phyloP scores from a whole-genome alignment of 2,797 vertebrate genomes.

The Spea hammondii region DNA sequence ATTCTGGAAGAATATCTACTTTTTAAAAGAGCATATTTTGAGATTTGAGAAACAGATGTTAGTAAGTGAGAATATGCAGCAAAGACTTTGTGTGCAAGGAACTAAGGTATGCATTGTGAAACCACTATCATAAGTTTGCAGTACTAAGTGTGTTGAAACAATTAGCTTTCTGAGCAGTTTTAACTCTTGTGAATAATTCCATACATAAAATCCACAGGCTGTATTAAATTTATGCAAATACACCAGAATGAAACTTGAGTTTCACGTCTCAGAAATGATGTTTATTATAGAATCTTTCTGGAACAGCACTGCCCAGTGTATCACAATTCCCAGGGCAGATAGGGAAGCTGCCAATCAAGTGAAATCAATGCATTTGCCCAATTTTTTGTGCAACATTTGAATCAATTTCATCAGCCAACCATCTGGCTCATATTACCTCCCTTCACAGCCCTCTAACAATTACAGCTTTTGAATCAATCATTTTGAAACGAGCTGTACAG shows the following conservation, averaged over 20 bases:
- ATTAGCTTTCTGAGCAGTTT: background rate
- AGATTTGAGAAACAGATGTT: conserved; percentile 27
- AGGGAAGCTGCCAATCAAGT: conserved; percentile 47
- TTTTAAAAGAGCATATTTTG: conserved; percentile 3
- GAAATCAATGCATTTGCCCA: conserved; percentile 47
- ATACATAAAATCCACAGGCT: conserved; percentile 18
- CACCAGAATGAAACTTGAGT: conserved; percentile 24
- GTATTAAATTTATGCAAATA: conserved; percentile 34
- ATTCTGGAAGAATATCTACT: conserved; percentile 1
- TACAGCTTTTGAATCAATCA: conserved; percentile 54
- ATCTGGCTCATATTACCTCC: conserved; percentile 62
- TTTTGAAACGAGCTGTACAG: conserved; percentile 50
- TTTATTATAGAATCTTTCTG: conserved; percentile 19
- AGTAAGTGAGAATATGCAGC: conserved; percentile 6
- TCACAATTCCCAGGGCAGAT: conserved; percentile 27
- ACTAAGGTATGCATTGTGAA: conserved; percentile 9
- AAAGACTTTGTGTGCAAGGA: background rate
- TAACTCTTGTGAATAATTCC: conserved; percentile 18
- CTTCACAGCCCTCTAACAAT: conserved; percentile 60
- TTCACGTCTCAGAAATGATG: conserved; percentile 40
- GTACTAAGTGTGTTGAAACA: background rate
- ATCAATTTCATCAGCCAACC: conserved; percentile 59
- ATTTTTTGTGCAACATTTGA: conserved; percentile 54
- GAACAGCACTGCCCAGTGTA: conserved; percentile 28
- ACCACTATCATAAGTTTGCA: conserved; percentile 6